Evolutionary conservation across 2,888 invertebrate species (phyloP), one percentile per base, ranked within the genome.

Genomic region (Machimus atricapillus): DNA sequence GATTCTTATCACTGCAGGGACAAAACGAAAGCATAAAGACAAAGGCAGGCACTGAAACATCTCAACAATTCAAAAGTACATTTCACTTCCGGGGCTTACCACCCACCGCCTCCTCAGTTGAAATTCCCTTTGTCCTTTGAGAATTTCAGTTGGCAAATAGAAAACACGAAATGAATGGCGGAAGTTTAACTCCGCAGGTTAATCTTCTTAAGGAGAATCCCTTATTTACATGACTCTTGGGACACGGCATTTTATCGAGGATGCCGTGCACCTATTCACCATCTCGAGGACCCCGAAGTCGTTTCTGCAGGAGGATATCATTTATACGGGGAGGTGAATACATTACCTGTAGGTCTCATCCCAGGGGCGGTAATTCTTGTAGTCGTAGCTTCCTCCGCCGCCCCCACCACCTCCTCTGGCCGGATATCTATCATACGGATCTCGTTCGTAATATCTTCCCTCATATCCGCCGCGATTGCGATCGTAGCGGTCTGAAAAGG

Each of bases 301-400:
- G 66, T 7, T 79, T 31, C 79, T 52, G 23, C 78, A 78, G 37
- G 43, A 52, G 79, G 52, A 52, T 9, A 14, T 79, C 82, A 66
- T 83, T 66, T 56, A 76, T 76, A 77, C 27, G 27, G 19, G 66
- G 74, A 73, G 23, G 46, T 56, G 76, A 86, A 78, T 86, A 90
- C 90, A 88, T 90, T 93, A 93, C 93, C 93, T 92, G 91, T 92
- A 92, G 73, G 92, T 91, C 88, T 93, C 92, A 91, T 93, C 93
- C 91, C 90, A 92, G 34, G 92, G 93, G 87, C 92, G 91, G 90
- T 91, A 92, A 88, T 91, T 91, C 88, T 91, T 91, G 90, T 90
- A 91, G 89, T 92, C 93, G 91, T 92, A 92, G 73, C 87, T 86
- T n/a, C 88, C 58, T 78, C 5, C 34, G 16, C 31, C 27, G 8